Evolutionary conservation across 2,113 vertebrate genomes (phyloP), one percentile per base, ranked within the genome.

Genomic region (Chitala chitala): DNA sequence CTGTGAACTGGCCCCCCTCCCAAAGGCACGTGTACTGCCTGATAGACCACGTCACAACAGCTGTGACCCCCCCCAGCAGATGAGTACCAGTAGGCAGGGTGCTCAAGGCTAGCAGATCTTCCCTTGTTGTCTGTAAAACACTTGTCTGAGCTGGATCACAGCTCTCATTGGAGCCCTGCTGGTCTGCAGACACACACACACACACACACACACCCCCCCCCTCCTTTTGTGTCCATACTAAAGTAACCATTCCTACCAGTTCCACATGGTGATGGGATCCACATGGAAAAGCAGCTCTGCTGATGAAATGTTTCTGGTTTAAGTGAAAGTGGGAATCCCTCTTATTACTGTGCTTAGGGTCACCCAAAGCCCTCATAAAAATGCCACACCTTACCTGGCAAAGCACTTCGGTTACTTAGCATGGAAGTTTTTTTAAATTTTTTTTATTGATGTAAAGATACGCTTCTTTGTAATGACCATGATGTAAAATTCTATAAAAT

Each of bases 101-200:
- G 72, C 74, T 66, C 75, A 77, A 76, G 73, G 65, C 31, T 59
- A 20, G 36, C 51, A 3, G 20, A 20, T 24, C 20, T 68, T 77
- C 65, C 73, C 38, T 55, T 55, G 61, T 76, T 31, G 53, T 26
- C 12, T 51, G 48, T n/a, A 26, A 75, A 63, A 9, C 36, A 46
- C 69, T 77, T 68, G 33, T 59, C 24, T 56, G 29, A 58, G 63
- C 66, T 33, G 46, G 72, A n/a, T 50, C 65, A 59, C 36, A 42
- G 26, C 54, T 54, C 76, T 50, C 59, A 53, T 53, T 72, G 54
- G 42, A 68, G 59, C 65, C 64, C 59, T 74, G 77, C 77, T 75
- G 72, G 59, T 31, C 58, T 56, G 26, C 59, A 59, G 33, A 5
- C 75, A 53, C 46, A 55, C 56, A 55, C 64, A 64, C 59, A 70